Evolutionary conservation across 2,888 invertebrate species (phyloP), one percentile per base, ranked within the genome.

Genomic region (Ormyrus labotus): DNA sequence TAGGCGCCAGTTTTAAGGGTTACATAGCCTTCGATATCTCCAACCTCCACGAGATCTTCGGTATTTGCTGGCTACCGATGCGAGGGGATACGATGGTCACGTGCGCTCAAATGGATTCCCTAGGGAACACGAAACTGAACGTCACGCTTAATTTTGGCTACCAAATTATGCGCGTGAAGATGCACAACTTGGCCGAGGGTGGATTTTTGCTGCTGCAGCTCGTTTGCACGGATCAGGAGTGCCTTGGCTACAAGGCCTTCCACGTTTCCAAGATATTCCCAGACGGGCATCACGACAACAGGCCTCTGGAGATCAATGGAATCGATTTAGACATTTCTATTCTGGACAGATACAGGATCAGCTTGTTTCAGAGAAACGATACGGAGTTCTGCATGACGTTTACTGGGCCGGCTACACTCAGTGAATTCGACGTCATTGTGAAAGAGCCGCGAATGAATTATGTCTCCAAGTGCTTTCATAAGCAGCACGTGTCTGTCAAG

Each of bases 131-230:
- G 5, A 65, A 48, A 13, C n/a, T 74, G 6, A 67, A 67, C 45
- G 60, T 75, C 10, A 60, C 58, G 8, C 13, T 75, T 2, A 45
- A 13, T 13, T 75, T 75, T 10, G 74, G 67, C 0, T 75, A 75
- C 60, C 58, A 58, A 6, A 51, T 75, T 0, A 0, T 60, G 6
- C 9, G 11, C 51, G 67, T 67, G 2, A 58, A 51, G 34, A 34
- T 51, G 60, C 58, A 13, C 45, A 75, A 65, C 19, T 45, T 75
- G 34, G 10, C 11, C 3, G 51, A 60, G 5, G 74, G 67, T 6
- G 67, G 74, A n/a, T 75, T 75, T 5, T 10, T 75, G 4, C 58
- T 75, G 34, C 50, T 75, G 48, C 74, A 75, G 13, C 48, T 67
- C 0, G 67, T 13, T 3, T 75, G 74, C n/a, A 75, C 67, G n/a